These are phyloP conservation scores for Eospalax fontanierii DNA, from an alignment of 2,797 vertebrate species.

Conservation along the genomic window DNA sequence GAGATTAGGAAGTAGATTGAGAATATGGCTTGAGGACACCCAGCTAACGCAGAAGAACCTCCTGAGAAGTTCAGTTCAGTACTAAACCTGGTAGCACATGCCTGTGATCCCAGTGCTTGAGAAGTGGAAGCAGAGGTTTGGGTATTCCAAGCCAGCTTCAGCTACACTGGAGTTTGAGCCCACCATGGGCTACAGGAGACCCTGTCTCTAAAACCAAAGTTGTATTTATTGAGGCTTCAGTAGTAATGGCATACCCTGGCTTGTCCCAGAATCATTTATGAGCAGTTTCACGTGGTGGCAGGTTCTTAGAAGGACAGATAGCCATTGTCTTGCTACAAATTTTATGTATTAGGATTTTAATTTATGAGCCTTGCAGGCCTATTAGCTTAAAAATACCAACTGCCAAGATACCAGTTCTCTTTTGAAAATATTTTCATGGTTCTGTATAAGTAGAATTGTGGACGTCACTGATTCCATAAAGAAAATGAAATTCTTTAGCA, in stretches of 20 bases:
- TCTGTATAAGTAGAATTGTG: constrained; percentile 1
- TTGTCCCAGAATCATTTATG: not conserved
- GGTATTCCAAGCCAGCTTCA: not conserved
- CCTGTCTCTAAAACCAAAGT: not conserved
- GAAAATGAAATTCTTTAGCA: constrained; percentile 65
- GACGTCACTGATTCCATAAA: constrained; percentile 43
- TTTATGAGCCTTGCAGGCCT: constrained; percentile 33
- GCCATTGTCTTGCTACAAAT: not conserved
- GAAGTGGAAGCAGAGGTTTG: not conserved
- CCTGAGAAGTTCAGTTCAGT: not conserved
- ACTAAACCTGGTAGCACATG: not conserved
- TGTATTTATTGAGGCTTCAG: constrained; percentile 7
- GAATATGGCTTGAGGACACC: not conserved
- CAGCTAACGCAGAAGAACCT: not conserved
- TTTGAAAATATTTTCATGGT: constrained; percentile 72
- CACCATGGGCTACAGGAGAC: not conserved
- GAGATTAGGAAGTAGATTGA: constrained; percentile 32
- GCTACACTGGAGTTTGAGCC: not conserved
- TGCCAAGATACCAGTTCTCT: constrained; percentile 52
- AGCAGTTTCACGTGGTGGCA: not conserved
- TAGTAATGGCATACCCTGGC: not conserved
- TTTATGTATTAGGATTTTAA: not conserved
- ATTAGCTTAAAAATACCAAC: constrained; percentile 61
- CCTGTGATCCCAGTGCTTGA: not conserved
- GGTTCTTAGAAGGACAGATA: not conserved